A percentile compares a stretch with the other conserved stretches of the same genome.
Conservation (phyloP, 2,797 vertebrate species). For the Diplodus puntazzo region DNA sequence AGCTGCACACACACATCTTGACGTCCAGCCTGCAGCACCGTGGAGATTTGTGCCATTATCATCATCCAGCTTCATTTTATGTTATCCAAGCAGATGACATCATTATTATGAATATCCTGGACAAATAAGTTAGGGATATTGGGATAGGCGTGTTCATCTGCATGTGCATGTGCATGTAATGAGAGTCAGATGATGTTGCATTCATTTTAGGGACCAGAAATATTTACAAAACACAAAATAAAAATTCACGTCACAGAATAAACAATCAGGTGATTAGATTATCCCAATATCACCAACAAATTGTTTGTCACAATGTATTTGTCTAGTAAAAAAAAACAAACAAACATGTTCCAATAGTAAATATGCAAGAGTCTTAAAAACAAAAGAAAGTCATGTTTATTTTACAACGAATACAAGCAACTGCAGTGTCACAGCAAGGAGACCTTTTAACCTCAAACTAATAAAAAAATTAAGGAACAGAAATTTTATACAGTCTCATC, state of each 20-base stretch:
- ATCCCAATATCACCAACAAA: no score
- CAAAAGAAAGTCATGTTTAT: conserved; percentile 43
- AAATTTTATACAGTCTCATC: conserved; percentile 18
- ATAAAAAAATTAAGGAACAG: conserved; percentile 16
- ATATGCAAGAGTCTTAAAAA: conserved; percentile 18
- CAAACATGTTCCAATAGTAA: conserved; percentile 25
- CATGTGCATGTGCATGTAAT: no score
- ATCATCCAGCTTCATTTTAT: background rate
- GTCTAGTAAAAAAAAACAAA: conserved; percentile 15
- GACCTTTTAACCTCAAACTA: background rate
- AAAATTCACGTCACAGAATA: no score
- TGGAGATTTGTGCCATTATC: background rate
- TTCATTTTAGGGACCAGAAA: no score
- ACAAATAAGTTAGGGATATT: background rate
- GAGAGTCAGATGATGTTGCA: no score
- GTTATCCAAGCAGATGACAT: no score
- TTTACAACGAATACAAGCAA: conserved; percentile 48
- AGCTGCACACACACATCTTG: background rate
- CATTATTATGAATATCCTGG: background rate
- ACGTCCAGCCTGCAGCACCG: background rate
- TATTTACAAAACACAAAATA: no score
- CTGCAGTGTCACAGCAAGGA: conserved; percentile 15
- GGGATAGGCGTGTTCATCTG: no score
- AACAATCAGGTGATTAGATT: no score
- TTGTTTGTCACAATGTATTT: background rate